Base-by-base conservation (phyloP, 2,797 vertebrate species). In the Myotis daubentonii region DNA sequence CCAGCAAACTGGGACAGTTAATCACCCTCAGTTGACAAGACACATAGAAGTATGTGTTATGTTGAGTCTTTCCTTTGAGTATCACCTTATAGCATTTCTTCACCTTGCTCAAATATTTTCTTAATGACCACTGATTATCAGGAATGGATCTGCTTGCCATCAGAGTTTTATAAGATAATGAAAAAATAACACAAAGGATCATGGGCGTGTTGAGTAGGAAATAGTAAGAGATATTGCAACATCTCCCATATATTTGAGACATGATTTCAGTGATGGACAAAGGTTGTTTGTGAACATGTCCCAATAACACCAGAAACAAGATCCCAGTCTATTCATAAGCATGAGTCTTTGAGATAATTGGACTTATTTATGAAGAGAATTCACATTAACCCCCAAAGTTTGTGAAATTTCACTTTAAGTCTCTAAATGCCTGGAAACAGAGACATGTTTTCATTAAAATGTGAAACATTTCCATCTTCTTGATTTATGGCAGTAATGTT, bases 401-500 rank as follows among this genome's bases (percentile, higher is more conserved):
- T 66, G 28, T 76, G 30, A 91, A 86, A 68, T 84, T 75, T 7
- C 6, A 41, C 44, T 86, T 92, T 92, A 30, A 44, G 28, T 90
- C 57, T 92, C 65, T 44, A 91, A 90, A 23, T 87, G 6, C 51
- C 79, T 74, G 74, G 62, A 82, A 53, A 53, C 72, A 83, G 23
- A 87, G 16, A 72, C 11, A 66, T 30, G 9, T 68, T 87, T 76
- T 83, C 51, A 62, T 53, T 84, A 83, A 95, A 93, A 86, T 75
- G 4, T 78, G 9, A 94, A 72, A 53, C 9, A 1, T 51, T 44
- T 62, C 11, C 5, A 62, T 72, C 10, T 75, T 91, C 17, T 93
- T 91, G 49, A 49, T 74, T 90, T 92, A 89, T 62, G 15, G 33
- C 8, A 80, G 16, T 62, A 81, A 88, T 83, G 62, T 89, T 80